Percentiles rank a stretch among this genome's conserved stretches.
These are phyloP conservation scores for Malurus melanocephalus DNA, from an alignment of 2,113 vertebrate species.

Conservation along the genomic window DNA sequence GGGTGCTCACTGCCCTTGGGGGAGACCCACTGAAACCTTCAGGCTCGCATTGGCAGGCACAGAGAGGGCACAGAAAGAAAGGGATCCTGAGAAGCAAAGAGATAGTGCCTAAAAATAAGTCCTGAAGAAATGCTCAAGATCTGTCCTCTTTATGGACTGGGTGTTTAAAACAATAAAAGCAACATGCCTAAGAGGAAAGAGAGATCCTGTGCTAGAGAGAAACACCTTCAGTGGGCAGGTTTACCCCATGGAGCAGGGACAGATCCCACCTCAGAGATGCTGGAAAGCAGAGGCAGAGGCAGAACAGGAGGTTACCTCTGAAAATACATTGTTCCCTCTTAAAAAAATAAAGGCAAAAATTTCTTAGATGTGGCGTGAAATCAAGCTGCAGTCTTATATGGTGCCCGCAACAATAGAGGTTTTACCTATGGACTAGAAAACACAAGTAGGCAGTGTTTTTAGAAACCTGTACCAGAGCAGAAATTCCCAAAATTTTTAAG, in stretches of 20 bases:
- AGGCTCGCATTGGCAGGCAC: fast-evolving
- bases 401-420: background rate
- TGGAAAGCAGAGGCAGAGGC: background rate
- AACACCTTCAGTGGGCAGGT: background rate
- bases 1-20: background rate
- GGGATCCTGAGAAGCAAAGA: background rate
- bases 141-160: background rate
- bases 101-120: background rate
- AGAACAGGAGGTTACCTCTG: background rate
- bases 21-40: background rate
- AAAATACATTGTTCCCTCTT: background rate
- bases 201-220: background rate
- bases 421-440: background rate
- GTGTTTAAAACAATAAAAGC: background rate
- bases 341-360: fast-evolving
- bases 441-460: background rate
- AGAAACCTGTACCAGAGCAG: background rate
- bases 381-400: background rate
- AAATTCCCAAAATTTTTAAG: background rate
- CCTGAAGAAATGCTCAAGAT: background rate
- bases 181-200: background rate
- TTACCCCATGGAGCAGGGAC: background rate
- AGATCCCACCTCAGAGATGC: background rate
- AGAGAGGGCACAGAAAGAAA: background rate
- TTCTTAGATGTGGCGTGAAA: background rate